phyloP scores from a whole-genome alignment of 1,140 invertebrate genomes.

The Tetragnatha versicolor region DNA sequence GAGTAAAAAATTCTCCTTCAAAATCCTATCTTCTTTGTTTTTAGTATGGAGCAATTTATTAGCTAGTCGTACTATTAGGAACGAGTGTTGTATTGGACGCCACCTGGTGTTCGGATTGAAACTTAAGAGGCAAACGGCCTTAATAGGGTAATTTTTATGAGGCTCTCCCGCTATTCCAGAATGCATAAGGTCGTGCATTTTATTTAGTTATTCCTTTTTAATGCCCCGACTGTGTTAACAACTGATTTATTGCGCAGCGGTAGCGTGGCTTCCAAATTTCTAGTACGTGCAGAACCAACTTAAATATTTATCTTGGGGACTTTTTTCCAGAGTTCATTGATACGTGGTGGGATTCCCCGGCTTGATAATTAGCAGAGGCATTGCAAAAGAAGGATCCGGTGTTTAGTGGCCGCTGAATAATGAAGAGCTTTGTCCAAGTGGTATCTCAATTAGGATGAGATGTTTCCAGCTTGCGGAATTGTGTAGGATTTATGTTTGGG shows the following conservation, averaged over 20 bases:
- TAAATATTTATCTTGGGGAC: constrained; percentile 29
- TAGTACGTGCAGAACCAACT: constrained; percentile 6
- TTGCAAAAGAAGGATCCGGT: background rate
- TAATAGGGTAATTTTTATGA: constrained; percentile 23
- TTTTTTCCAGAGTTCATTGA: constrained; percentile 10
- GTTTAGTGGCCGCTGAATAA: constrained; percentile 15
- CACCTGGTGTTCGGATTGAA: constrained; percentile 18
- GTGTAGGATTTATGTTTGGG: too few species aligned
- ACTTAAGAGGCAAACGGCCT: background rate
- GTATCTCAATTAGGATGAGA: constrained; percentile 8
- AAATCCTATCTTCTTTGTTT: background rate
- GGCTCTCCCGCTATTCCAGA: background rate
- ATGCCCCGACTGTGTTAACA: constrained; percentile 12
- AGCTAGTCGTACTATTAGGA: background rate
- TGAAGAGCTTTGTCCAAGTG: constrained; percentile 6
- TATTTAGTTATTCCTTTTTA: constrained; percentile 32
- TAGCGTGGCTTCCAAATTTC: constrained; percentile 1
- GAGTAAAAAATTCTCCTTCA: constrained; percentile 5
- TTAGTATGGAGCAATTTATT: constrained; percentile 4
- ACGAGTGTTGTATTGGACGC: background rate
- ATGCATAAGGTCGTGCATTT: constrained; percentile 19
- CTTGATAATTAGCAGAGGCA: background rate
- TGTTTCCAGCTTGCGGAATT: too few species aligned
- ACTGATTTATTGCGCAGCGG: constrained; percentile 17
- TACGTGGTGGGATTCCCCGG: too few species aligned